phyloP scores from a whole-genome alignment of 2,888 invertebrate genomes.

The Hirtodrosophila histrioides region DNA sequence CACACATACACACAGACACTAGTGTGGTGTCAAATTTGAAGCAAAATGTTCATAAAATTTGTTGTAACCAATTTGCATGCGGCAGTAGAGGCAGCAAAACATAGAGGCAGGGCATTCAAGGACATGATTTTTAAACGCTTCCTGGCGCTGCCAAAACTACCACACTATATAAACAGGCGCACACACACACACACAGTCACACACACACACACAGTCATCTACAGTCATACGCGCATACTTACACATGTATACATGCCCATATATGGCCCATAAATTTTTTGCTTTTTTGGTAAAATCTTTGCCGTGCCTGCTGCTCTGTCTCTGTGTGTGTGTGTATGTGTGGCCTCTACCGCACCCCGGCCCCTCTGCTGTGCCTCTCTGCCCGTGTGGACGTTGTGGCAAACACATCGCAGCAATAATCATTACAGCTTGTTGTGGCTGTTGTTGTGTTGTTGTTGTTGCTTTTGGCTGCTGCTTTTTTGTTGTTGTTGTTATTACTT shows the following conservation, averaged over 20 bases:
- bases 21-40: constrained; percentile 70
- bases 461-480: constrained; percentile 35
- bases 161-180: constrained; percentile 27
- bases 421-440: constrained; percentile 72
- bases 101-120: constrained; percentile 47
- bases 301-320: constrained; percentile 10
- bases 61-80: constrained; percentile 74
- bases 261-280: constrained; percentile 72
- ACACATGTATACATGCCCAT: constrained; percentile 49
- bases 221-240: constrained; percentile 14
- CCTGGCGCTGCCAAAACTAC: constrained; percentile 53
- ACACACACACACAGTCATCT: neutral
- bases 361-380: constrained; percentile 2
- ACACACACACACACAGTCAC: constrained; percentile 21
- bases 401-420: constrained; percentile 77
- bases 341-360: constrained; percentile 1
- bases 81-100: constrained; percentile 1
- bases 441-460: constrained; percentile 40
- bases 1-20: constrained; percentile 14
- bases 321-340: constrained; percentile 15
- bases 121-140: constrained; percentile 74
- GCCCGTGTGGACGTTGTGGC: constrained; percentile 66
- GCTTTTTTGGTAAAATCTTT: constrained; percentile 38
- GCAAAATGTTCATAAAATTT: constrained; percentile 76
- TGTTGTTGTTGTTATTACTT: constrained; percentile 69